phyloP scores from a whole-genome alignment of 2,113 vertebrate species.

The Loxodonta africana region DNA sequence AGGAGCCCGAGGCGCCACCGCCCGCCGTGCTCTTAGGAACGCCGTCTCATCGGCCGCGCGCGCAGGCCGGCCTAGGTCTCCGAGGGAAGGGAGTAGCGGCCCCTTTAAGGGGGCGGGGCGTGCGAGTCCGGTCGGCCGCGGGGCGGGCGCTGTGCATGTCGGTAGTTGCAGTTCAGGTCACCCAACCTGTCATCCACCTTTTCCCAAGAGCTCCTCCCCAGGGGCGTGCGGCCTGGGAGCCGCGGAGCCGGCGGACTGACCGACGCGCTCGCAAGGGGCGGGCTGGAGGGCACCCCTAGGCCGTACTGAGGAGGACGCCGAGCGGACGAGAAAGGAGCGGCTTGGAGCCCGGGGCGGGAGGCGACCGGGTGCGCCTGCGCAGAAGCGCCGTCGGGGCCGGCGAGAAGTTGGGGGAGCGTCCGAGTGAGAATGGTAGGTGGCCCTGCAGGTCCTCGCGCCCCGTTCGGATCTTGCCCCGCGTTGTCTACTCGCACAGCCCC shows the following conservation, averaged over 20 bases:
- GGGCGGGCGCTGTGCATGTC: background rate
- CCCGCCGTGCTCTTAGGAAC: rapidly evolving
- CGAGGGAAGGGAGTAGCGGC: background rate
- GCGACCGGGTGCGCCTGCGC: background rate
- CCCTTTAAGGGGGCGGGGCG: constrained; percentile 61
- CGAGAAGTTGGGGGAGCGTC: constrained; percentile 79
- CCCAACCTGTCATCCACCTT: background rate
- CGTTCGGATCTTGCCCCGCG: background rate
- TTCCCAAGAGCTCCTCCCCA: background rate
- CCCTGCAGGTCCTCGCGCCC: background rate
- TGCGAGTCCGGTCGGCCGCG: background rate
- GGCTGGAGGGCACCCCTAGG: background rate
- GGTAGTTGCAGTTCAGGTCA: background rate
- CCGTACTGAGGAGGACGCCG: no score
- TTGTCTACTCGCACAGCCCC: background rate
- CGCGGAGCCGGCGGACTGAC: background rate
- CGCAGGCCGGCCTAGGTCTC: background rate
- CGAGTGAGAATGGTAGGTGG: constrained; percentile 85
- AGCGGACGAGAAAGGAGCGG: background rate
- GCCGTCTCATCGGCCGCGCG: background rate
- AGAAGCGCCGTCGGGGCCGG: constrained; percentile 51
- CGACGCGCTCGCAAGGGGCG: background rate
- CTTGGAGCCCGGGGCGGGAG: background rate
- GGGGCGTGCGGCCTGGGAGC: background rate
- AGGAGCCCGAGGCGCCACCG: background rate